These are phyloP conservation scores for Coregonus suidteri DNA, from an alignment of 2,797 vertebrate species.

Conservation along the genomic window DNA sequence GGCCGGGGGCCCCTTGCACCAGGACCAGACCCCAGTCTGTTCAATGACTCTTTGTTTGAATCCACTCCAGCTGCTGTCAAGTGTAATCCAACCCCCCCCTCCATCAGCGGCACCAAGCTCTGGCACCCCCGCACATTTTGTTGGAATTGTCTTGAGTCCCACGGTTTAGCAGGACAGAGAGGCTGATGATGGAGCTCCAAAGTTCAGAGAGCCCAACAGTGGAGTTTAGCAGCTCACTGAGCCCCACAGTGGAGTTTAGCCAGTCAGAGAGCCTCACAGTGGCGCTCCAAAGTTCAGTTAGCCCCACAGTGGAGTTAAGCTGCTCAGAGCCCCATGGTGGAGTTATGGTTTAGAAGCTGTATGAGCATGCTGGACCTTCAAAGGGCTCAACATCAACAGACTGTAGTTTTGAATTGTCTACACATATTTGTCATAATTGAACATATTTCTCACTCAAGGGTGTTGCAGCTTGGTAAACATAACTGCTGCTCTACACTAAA, in stretches of 20 bases:
- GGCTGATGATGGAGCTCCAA: slow-evolving; percentile 4
- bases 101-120: slow-evolving; percentile 53
- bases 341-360: neutral
- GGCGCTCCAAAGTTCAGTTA: slow-evolving; percentile 56
- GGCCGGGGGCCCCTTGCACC: slow-evolving; percentile 49
- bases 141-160: slow-evolving; percentile 2
- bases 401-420: neutral
- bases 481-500: slow-evolving; percentile 29
- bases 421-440: neutral
- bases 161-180: slow-evolving; percentile 11
- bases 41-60: slow-evolving; percentile 78
- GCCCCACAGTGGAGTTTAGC: slow-evolving; percentile 19
- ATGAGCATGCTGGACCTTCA: neutral
- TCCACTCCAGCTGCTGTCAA: slow-evolving; percentile 73
- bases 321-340: slow-evolving; percentile 28
- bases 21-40: slow-evolving; percentile 63
- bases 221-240: slow-evolving; percentile 42
- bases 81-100: slow-evolving; percentile 66
- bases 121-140: neutral
- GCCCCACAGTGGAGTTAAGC: slow-evolving; percentile 35
- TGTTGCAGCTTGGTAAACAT: slow-evolving; percentile 32
- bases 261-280: slow-evolving; percentile 38
- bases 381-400: neutral
- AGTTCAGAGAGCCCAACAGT: neutral
- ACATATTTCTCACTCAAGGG: neutral